Evolutionary conservation across 2,113 vertebrate genomes (phyloP).

Genomic region (Laticauda colubrina): DNA sequence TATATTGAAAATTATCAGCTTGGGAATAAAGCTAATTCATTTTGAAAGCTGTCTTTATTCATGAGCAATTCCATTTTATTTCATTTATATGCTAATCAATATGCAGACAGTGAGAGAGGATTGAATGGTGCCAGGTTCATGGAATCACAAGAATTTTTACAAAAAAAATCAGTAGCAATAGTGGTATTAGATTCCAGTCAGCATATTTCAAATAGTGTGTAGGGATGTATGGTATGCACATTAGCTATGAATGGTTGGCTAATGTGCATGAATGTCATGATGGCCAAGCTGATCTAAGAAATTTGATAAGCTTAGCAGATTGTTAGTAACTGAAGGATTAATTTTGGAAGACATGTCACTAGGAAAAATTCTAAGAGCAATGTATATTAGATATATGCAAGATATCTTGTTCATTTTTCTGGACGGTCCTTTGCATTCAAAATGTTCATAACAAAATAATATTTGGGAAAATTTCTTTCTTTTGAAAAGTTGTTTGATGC

Average conservation of each 20-base stretch:
- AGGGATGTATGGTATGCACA: background rate
- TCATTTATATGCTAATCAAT: slow-evolving; percentile 32
- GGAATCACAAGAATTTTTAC: slow-evolving; percentile 12
- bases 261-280: background rate
- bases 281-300: background rate
- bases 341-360: background rate
- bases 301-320: background rate
- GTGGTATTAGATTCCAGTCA: background rate
- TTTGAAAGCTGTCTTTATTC: slow-evolving; percentile 42
- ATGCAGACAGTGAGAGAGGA: slow-evolving; percentile 1
- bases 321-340: background rate
- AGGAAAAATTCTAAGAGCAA: background rate
- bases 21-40: slow-evolving; percentile 47
- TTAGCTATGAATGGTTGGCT: background rate
- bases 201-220: background rate
- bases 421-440: background rate
- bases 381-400: background rate
- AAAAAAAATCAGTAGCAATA: slow-evolving; percentile 22
- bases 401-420: background rate
- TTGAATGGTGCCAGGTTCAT: background rate
- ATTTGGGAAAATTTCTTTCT: background rate
- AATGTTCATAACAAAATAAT: background rate
- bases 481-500: background rate
- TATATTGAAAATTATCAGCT: slow-evolving; percentile 31
- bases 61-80: slow-evolving; percentile 38